Evolutionary conservation across 2,797 vertebrate species (phyloP), one percentile per base, ranked within the genome.

Genomic region (Lepus townsendii): DNA sequence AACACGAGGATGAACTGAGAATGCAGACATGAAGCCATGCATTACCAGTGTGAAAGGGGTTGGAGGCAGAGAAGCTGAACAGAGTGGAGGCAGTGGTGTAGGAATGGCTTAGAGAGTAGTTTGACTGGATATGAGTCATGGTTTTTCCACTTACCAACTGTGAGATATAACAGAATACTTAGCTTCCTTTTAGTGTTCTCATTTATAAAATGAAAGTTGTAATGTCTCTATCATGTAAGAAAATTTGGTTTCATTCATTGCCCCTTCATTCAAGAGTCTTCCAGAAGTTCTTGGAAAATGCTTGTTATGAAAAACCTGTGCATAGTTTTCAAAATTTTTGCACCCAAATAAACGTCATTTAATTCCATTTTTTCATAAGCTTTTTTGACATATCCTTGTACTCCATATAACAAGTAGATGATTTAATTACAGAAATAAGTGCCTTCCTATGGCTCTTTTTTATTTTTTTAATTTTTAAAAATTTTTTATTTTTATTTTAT

Each of bases 211-310:
- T 76, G 54, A 60, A 83, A 65, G 16, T 88, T 93, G 63, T 83
- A 68, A 83, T 87, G 54, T 22, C 26, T 30, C 47, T 1, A 0
- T 83, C 52, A 42, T 52, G 16, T 87, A 72, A 92, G 26, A 69
- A 75, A 69, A 90, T 89, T 92, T 79, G 30, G 26, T 83, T 91
- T 54, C 20, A 57, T 91, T 88, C 4, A 69, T 73, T 91, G 30
- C 8, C 22, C 26, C 42, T 91, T 78, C 52, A 65, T 38, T 16
- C 54, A 57, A 57, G 54, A 20, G 14, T 20, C 54, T 57, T 57
- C 54, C 54, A 57, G 19, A 47, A 57, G 54, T 16, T 57, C 19
- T 57, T 57, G 54, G 54, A 57, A 57, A 20, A 57, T 57, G 54
- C 54, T 20, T 57, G 54, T 57, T 57, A 57, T 57, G 14, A 57